A percentile compares a stretch with the other conserved stretches of the same genome.
Conservation (phyloP, 2,797 vertebrate genomes). For the Muscicapa comitata region DNA sequence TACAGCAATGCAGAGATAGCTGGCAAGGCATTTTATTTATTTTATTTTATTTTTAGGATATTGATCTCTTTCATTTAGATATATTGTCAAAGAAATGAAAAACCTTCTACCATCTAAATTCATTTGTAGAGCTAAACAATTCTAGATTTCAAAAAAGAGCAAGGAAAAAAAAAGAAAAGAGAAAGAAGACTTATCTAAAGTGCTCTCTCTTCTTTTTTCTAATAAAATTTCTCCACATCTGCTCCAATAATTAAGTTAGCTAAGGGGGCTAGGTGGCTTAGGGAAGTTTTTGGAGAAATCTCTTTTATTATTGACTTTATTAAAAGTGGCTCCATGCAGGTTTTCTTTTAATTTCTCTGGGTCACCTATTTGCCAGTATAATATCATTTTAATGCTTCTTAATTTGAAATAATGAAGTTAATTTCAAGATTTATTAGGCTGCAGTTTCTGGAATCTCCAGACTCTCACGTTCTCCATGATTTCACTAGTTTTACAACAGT, state of each 20-base stretch:
- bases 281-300: background rate
- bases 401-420: background rate
- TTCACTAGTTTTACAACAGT: background rate
- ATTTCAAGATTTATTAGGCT: background rate
- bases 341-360: background rate
- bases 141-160: background rate
- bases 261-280: background rate
- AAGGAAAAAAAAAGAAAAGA: too few relatives aligned
- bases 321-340: background rate
- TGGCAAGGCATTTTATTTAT: background rate
- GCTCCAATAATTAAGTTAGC: background rate
- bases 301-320: background rate
- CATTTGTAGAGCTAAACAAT: background rate
- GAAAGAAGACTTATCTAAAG: background rate
- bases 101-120: background rate
- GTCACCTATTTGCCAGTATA: background rate
- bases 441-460: background rate
- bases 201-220: background rate
- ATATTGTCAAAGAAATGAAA: background rate
- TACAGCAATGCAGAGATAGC: background rate
- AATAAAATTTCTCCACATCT: background rate
- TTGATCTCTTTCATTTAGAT: background rate
- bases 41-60: background rate
- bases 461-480: background rate
- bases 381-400: background rate